Base-by-base conservation (phyloP, 2,797 vertebrate species). In the Microhierax caerulescens region DNA sequence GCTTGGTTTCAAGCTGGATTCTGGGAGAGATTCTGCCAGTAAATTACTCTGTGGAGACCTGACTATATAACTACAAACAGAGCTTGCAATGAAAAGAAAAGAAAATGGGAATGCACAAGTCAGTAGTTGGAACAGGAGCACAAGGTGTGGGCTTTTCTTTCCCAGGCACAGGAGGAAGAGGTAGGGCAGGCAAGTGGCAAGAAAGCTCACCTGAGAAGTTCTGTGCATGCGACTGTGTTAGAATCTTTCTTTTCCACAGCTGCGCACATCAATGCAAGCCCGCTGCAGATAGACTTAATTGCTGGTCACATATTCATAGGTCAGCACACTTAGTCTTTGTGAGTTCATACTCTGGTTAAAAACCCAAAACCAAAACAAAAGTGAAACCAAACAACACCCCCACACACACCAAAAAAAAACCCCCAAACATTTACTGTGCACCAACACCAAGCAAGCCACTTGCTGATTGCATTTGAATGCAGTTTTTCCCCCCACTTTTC, bases 21-120 rank as follows among this genome's bases (percentile, higher is more conserved):
- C 98, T 99, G 97, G 97, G 98, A 98, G 98, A 99, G 99, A 99
- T 99, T 99, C 99, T 98, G 98, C 99, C 98, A 98, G 98, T 99
- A 99, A 99, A 99, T 99, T 99, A 98, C 95, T 98, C 98, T 98
- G 98, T 98, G 98, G 99, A 99, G 99, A 98, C 98, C 98, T 94
- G 97, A 96, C 96, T 98, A 97, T 97, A 69, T 97, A 98, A 98
- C 97, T 96, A 97, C 95, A 96, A 84, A 91, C 88, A 36, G 97
- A 97, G 97, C 93, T 82, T 39, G 96, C 97, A 96, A 94, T 90
- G 97, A 95, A 97, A 97, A 97, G 97, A 91, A 97, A 97, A 96
- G 97, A 95, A 95, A 98, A 97, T 77, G 95, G 97, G 96, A 80
- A 95, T 45, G 93, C 91, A 83, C 92, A 88, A 96, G 97, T 19